Evolutionary conservation across 2,113 vertebrate genomes (phyloP), one percentile per base, ranked within the genome.

Genomic region (Lampris incognitus): DNA sequence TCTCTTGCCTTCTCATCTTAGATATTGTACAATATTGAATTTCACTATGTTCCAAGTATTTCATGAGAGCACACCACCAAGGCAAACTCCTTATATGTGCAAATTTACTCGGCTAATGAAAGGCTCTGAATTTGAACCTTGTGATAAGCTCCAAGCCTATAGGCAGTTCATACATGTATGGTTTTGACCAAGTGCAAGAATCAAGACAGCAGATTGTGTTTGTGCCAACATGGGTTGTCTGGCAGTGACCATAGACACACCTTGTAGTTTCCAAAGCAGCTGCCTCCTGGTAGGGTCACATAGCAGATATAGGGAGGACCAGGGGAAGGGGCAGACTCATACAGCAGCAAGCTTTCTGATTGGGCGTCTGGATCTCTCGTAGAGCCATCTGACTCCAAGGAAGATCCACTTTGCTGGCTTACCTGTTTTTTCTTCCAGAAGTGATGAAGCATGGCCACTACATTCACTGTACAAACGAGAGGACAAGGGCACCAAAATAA

Each of bases 191-290:
- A 39, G 13, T 40, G 11, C 7, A 58, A 39, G 52, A 36, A 69
- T 46, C 58, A 41, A 59, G 11, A 48, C 62, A 56, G 46, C 24
- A 3, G 7, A 55, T 4, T 55, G 38, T 62, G 24, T 24, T 52
- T 57, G 11, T 8, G 56, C 37, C 36, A 50, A 58, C n/a, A 69
- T 5, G 24, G 39, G n/a, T 39, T 5, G 51, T 37, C 7, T 50
- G n/a, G 55, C 37, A 60, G 42, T 61, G 42, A 54, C 49, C 44
- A 62, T 41, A 55, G 50, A 70, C 82, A 87, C 85, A 97, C 96
- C 95, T 97, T 95, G 76, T 95, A 96, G 86, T 96, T 98, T 6
- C 96, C 96, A 83, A 97, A 98, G 81, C 97, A 97, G 88, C 96
- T 97, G 67, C 97, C 96, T 77, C 96, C 96, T 38, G 96, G 96